Conservation (phyloP, 2,797 vertebrate species). For the Sylvia borin region DNA sequence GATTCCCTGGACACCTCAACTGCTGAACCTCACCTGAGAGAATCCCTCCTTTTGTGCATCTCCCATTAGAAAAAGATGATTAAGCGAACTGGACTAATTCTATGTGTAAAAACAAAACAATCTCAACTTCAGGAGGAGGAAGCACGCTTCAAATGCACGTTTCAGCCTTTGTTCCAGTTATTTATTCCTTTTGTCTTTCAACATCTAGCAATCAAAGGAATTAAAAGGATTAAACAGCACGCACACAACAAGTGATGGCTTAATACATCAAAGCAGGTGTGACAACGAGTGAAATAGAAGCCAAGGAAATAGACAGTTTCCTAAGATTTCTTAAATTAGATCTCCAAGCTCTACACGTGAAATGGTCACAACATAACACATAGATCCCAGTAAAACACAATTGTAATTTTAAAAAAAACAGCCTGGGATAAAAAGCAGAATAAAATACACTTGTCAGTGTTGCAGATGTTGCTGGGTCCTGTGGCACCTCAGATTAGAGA, state of each 20-base stretch:
- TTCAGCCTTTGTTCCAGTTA: constrained; percentile 23
- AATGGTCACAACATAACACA: background rate
- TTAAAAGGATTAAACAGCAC: constrained; percentile 64
- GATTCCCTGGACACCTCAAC: background rate
- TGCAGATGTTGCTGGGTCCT: background rate
- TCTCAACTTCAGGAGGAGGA: background rate
- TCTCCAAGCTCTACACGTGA: background rate
- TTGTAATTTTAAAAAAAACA: background rate
- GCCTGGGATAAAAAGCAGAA: background rate
- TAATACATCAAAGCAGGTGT: constrained; percentile 51
- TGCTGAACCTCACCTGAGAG: constrained; percentile 3
- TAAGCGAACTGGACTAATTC: background rate
- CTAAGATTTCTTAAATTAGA: background rate
- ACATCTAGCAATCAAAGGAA: constrained; percentile 60
- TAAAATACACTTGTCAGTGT: background rate
- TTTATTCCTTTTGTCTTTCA: constrained; percentile 61
- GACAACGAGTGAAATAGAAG: constrained; percentile 9
- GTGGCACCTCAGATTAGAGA: background rate
- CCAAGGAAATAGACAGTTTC: background rate
- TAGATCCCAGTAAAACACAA: fast-evolving
- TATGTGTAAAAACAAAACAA: background rate
- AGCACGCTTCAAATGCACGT: background rate
- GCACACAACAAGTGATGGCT: constrained; percentile 11
- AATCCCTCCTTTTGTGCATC: background rate
- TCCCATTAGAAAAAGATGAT: background rate